Percentiles rank a stretch among this genome's conserved stretches.
Conservation (phyloP, 2,888 invertebrate species). For the Elysia crispata region DNA sequence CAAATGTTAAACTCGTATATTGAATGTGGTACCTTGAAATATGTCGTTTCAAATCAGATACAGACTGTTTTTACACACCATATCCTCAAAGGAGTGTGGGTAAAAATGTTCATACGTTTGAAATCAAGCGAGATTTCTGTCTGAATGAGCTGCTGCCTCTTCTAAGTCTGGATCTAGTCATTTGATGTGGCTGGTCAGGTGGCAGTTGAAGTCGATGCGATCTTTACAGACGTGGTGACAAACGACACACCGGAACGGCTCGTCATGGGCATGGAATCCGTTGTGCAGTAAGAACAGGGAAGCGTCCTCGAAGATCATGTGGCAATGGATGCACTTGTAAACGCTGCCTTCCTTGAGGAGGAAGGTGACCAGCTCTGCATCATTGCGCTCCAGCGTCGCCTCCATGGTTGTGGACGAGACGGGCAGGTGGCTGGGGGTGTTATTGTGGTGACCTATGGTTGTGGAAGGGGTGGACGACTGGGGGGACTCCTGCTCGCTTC, state of each 20-base stretch:
- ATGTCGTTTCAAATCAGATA: no score
- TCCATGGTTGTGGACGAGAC: conserved; percentile 45
- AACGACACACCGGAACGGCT: conserved; percentile 71
- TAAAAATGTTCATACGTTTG: no score
- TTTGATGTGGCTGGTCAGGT: conserved; percentile 72
- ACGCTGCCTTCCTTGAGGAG: conserved; percentile 68
- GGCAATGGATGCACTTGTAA: conserved; percentile 72
- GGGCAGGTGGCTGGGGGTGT: conserved; percentile 48
- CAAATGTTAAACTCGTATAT: no score
- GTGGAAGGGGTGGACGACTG: conserved; percentile 52
- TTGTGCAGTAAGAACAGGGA: conserved; percentile 72
- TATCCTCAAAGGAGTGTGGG: no score
- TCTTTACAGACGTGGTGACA: conserved; percentile 68
- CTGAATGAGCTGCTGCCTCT: neutral
- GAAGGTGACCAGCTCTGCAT: conserved; percentile 65
- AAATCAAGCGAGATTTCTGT: no score
- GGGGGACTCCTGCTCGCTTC: conserved; percentile 61
- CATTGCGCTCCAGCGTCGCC: conserved; percentile 54
- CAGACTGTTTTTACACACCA: no score
- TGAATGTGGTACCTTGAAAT: no score
- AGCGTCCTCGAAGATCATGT: conserved; percentile 72
- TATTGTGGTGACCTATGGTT: neutral
- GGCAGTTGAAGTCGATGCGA: conserved; percentile 72
- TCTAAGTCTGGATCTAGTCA: conserved; percentile 50
- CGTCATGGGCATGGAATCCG: conserved; percentile 71